A percentile compares a stretch with the other conserved stretches of the same genome.
Conservation (phyloP, 1,140 invertebrate species). For the Archivesica marissinica region DNA sequence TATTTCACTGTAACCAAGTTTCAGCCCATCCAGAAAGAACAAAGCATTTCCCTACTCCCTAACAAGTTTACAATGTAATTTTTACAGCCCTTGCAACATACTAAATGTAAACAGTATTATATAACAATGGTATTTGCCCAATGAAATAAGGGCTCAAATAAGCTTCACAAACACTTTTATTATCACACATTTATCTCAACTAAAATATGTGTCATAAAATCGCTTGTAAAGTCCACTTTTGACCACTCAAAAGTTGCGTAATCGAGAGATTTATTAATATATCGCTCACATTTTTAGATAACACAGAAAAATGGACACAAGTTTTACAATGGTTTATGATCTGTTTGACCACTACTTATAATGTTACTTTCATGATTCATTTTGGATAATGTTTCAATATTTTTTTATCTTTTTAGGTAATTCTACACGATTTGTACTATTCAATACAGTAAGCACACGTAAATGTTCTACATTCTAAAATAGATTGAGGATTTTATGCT, state of each 20-base stretch:
- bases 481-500: too few species aligned
- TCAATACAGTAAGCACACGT: not conserved
- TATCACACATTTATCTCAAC: conserved; percentile 51
- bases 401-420: conserved; percentile 5
- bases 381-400: not conserved
- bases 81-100: conserved; percentile 2
- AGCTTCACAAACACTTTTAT: conserved; percentile 50
- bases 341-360: conserved; percentile 1
- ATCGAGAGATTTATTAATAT: conserved; percentile 46
- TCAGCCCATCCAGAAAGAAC: not conserved
- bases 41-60: not conserved
- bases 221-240: conserved; percentile 50
- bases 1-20: not conserved
- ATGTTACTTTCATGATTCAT: conserved; percentile 1
- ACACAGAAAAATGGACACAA: conserved; percentile 32
- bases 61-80: conserved; percentile 9
- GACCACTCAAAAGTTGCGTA: conserved; percentile 49
- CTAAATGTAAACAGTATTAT: conserved; percentile 16
- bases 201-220: conserved; percentile 60
- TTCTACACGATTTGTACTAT: not conserved
- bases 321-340: conserved; percentile 8
- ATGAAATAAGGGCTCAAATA: conserved; percentile 23
- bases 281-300: conserved; percentile 57
- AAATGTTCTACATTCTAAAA: too few species aligned
- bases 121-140: conserved; percentile 4